phyloP scores from a whole-genome alignment of 2,113 vertebrate genomes.

The Chloropsis hardwickii region DNA sequence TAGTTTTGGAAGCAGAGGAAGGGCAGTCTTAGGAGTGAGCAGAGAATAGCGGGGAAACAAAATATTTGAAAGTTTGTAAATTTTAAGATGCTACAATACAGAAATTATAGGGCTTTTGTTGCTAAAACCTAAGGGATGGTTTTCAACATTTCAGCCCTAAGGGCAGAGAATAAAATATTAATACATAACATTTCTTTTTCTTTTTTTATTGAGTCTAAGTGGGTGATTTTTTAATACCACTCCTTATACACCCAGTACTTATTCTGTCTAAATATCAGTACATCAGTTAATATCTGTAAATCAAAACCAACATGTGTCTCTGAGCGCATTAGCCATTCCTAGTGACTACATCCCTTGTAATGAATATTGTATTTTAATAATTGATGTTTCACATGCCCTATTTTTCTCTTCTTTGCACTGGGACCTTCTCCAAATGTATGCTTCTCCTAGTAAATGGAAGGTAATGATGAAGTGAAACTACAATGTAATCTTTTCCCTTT shows the following conservation, averaged over 20 bases:
- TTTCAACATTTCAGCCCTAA: not conserved
- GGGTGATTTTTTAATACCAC: not conserved
- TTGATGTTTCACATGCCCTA: not conserved
- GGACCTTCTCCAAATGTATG: not conserved
- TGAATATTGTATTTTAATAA: slow-evolving; percentile 33
- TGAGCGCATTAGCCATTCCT: not conserved
- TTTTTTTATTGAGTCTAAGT: not conserved
- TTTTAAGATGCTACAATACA: not conserved
- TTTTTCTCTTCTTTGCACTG: slow-evolving; percentile 11
- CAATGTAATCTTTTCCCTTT: not conserved
- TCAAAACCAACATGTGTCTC: not conserved
- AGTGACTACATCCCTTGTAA: not conserved
- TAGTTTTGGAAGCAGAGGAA: not conserved
- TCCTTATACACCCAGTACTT: not conserved
- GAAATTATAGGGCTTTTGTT: not conserved
- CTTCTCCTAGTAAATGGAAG: not conserved
- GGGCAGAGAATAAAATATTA: not conserved
- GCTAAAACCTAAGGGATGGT: not conserved
- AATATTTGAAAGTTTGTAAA: not conserved
- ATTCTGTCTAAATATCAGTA: slow-evolving; percentile 14
- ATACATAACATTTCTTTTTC: not conserved
- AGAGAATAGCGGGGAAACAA: not conserved
- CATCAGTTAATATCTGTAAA: slow-evolving; percentile 15
- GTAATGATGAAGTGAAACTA: not conserved
- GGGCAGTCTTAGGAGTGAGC: fast-evolving